Evolutionary conservation across 2,888 invertebrate species (phyloP).

Genomic region (Eupithecia abbreviata): DNA sequence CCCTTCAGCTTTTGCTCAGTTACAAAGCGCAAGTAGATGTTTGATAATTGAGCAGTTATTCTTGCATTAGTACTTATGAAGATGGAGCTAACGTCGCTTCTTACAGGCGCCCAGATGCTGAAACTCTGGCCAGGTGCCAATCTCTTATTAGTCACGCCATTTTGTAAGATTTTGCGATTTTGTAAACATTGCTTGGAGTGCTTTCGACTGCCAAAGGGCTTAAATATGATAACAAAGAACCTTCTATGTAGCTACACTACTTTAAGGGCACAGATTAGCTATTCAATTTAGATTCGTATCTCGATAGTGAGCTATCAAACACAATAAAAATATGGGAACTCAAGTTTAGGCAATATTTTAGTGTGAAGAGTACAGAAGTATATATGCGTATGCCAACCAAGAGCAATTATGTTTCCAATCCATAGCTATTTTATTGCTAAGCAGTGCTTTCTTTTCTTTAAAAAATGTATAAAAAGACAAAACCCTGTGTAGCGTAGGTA

Average conservation of each 20-base stretch:
- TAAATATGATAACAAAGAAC: background rate
- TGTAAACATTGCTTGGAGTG: background rate
- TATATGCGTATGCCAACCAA: background rate
- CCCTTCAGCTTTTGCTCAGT: background rate
- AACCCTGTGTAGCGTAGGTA: no score
- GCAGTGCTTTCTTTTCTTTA: no score
- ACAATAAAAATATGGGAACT: no score
- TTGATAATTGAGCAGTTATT: conserved; percentile 10
- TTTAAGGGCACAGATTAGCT: background rate
- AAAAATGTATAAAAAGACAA: no score
- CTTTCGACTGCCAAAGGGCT: background rate
- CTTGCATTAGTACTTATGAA: background rate
- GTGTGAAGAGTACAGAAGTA: no score
- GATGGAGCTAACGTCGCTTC: conserved; percentile 14
- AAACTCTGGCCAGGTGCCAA: conserved; percentile 38
- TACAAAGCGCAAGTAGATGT: background rate
- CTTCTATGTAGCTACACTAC: background rate
- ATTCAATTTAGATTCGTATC: background rate
- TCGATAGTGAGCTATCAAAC: no score
- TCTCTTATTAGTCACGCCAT: conserved; percentile 34
- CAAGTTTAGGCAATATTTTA: no score
- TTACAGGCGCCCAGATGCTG: conserved; percentile 30
- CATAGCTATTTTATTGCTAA: background rate
- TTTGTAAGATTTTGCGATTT: background rate
- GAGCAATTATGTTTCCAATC: background rate